Evolutionary conservation across 2,797 vertebrate species (phyloP), one percentile per base, ranked within the genome.

Genomic region (Sebastes cheni): DNA sequence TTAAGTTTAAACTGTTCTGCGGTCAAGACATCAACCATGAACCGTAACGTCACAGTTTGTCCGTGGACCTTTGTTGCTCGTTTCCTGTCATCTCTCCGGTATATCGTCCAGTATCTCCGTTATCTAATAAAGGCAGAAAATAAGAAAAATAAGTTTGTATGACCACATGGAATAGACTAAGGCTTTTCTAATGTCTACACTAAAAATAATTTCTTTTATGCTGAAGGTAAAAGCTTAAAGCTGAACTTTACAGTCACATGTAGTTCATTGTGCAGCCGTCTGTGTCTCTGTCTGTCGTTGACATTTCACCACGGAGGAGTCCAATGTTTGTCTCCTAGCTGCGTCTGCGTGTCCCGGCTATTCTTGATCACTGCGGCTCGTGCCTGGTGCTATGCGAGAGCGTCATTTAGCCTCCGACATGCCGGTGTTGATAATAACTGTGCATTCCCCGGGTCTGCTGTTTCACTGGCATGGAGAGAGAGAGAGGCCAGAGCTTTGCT

Each of bases 401-500:
- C 70, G 65, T 82, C 83, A 86, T 80, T 84, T 67, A 64, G 50
- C 81, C 82, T 34, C 60, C 13, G 82, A 86, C 88, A 77, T 7
- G 75, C 79, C 80, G 80, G 65, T 72, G 84, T 92, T 91, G 90
- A 91, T 92, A 89, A 91, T 92, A 93, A 92, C 90, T 82, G 86
- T 82, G 84, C 91, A 88, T 91, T 91, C 88, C 84, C 80, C 22
- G 2, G 75, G 83, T 88, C 88, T 91, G 86, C 87, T 77, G 81
- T 89, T 89, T 88, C 78, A 55, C 84, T 86, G 84, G 81, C 78
- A 82, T 65, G 16, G 20, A 77, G 72, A 84, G 71, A 84, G 71
- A 56, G 29, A 29, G n/a, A 54, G n/a, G 62, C 85, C 85, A 52
- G 76, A 81, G 81, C 85, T 78, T 64, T 13, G 72, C 75, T 14